These are phyloP conservation scores for Alloplasta piceator DNA, from an alignment of 2,888 invertebrate species.

Conservation along the genomic window DNA sequence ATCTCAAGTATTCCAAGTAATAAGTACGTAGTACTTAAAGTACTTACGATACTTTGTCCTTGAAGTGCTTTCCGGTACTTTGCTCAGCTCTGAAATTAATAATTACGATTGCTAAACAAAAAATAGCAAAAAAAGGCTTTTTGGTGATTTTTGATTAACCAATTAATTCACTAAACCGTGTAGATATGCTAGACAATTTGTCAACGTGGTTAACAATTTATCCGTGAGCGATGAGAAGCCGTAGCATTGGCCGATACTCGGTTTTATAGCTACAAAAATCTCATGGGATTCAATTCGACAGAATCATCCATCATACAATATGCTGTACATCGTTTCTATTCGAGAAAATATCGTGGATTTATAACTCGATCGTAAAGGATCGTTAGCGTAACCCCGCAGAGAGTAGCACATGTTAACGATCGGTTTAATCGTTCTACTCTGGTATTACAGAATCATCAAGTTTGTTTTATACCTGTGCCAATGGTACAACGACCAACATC, in stretches of 20 bases:
- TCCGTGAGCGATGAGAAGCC: background rate
- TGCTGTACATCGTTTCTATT: slow-evolving; percentile 30
- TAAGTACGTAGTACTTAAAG: too few relatives aligned
- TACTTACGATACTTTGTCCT: too few relatives aligned
- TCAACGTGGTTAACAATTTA: background rate
- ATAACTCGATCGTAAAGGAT: slow-evolving; percentile 46
- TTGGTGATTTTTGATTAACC: too few relatives aligned
- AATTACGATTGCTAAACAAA: too few relatives aligned
- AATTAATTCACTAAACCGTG: too few relatives aligned
- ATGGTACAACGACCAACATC: background rate
- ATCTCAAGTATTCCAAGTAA: too few relatives aligned
- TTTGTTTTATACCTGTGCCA: background rate
- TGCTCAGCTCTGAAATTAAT: too few relatives aligned
- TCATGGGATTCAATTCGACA: slow-evolving; percentile 2
- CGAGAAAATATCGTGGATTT: slow-evolving; percentile 33
- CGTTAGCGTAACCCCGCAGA: slow-evolving; percentile 27
- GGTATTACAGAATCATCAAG: slow-evolving; percentile 21
- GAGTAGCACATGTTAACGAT: slow-evolving; percentile 38
- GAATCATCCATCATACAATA: background rate
- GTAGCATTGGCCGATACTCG: background rate
- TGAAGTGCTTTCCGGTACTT: too few relatives aligned
- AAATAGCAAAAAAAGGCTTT: too few relatives aligned
- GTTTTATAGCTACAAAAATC: background rate
- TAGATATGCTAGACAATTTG: too few relatives aligned
- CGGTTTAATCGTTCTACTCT: slow-evolving; percentile 31